These are phyloP conservation scores for Antedon mediterranea DNA, from an alignment of 53 echinoderm and acorn worm species.

Conservation along the genomic window DNA sequence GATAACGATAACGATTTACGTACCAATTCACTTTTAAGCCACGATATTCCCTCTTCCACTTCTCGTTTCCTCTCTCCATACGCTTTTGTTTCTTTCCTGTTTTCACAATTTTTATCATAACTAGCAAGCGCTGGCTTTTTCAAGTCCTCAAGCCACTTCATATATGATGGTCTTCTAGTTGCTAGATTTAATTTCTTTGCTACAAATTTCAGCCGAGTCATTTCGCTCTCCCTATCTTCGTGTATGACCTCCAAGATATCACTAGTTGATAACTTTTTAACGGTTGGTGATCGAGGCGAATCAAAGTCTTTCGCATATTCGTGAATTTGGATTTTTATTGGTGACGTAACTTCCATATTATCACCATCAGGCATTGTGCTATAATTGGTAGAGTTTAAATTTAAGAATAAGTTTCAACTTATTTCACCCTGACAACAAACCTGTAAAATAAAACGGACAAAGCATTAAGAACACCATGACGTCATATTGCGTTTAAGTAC, in stretches of 20 bases:
- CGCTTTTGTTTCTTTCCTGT: not conserved
- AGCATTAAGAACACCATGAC: too few relatives aligned
- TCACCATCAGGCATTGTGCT: not conserved
- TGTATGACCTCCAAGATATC: not conserved
- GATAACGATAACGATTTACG: too few relatives aligned
- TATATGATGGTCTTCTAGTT: slow-evolving; percentile 22
- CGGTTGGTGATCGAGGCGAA: not conserved
- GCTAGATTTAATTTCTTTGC: slow-evolving; percentile 21
- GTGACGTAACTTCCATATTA: not conserved
- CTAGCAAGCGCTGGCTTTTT: slow-evolving; percentile 10
- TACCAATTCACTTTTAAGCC: not conserved
- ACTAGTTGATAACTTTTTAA: not conserved
- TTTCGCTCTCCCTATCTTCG: slow-evolving; percentile 16
- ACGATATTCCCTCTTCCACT: not conserved
- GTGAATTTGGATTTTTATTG: not conserved
- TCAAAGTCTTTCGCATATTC: not conserved
- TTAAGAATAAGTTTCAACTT: too few relatives aligned
- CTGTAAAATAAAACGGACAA: too few relatives aligned
- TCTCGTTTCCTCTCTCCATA: not conserved
- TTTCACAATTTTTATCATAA: not conserved
- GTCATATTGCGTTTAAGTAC: too few relatives aligned
- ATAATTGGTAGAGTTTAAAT: too few relatives aligned
- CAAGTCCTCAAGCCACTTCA: slow-evolving; percentile 27
- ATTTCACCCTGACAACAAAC: too few relatives aligned
- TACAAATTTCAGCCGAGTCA: slow-evolving; percentile 24